Evolutionary conservation across 2,888 invertebrate genomes (phyloP), one percentile per base, ranked within the genome.

Genomic region (Noctua comes): DNA sequence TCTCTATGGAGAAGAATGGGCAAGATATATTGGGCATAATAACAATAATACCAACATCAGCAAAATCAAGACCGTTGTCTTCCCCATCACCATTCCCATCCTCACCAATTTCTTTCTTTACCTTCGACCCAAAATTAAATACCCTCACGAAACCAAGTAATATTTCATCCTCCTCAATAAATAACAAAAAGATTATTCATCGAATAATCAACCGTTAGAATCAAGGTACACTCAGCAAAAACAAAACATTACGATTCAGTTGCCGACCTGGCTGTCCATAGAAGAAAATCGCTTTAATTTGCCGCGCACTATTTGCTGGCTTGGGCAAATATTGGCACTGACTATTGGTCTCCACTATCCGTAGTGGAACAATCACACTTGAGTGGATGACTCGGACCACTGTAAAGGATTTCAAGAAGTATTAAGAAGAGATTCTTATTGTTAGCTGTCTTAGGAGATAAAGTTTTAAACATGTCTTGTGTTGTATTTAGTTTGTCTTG

Each of bases 211-310:
- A 77, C 77, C 68, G 70, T 73, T 81, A 74, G 74, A 83, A 70
- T 86, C 78, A 80, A 88, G 81, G 83, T 85, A 80, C 74, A 78
- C 70, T 87, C 83, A 81, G 78, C 81, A 73, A 82, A 86, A 90
- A 86, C 84, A 85, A 86, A 85, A 85, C 87, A 88, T 88, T 88
- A 88, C 80, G 78, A 85, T 85, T 86, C 79, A 80, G 74, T 64
- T 70, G 72, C 54, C 76, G 77, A 72, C 80, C 85, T 77, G 77
- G 64, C 59, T 51, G 73, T 66, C 83, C 79, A 80, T 83, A 62
- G 78, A 91, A 90, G 91, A 90, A 91, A 93, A 93, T 91, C 92
- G 92, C 91, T 94, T 94, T 94, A 94, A 94, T 94, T 94, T 92
- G 87, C 90, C 90, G 89, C 86, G 80, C 88, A 86, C 91, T 93